Evolutionary conservation across 2,888 invertebrate genomes (phyloP).

Genomic region (Phoenoteleia sp.): DNA sequence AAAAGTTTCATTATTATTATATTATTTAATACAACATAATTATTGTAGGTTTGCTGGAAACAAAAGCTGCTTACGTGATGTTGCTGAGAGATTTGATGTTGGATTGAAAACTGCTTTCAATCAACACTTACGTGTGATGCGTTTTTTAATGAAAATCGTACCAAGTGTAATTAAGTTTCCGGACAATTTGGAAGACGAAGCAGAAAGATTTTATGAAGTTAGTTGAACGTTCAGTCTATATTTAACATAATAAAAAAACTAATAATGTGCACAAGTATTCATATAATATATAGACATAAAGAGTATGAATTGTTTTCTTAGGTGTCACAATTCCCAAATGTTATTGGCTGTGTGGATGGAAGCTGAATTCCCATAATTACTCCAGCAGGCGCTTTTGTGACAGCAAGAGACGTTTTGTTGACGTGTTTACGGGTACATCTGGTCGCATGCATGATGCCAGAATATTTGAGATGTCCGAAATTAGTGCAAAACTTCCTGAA

Average conservation of each 20-base stretch:
- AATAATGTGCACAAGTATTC: too few species aligned
- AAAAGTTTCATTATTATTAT: too few species aligned
- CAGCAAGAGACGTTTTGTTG: not conserved
- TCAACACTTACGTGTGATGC: not conserved
- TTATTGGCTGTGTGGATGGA: not conserved
- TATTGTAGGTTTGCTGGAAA: conserved; percentile 13
- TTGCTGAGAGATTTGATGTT: not conserved
- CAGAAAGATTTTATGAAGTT: too few species aligned
- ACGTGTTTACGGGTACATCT: not conserved
- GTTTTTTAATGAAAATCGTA: not conserved
- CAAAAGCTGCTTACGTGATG: conserved; percentile 11
- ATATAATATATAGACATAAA: too few species aligned
- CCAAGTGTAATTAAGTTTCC: not conserved
- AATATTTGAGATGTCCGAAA: not conserved
- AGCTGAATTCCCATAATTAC: not conserved
- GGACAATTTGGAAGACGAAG: not conserved
- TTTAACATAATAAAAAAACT: too few species aligned
- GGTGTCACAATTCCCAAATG: not conserved
- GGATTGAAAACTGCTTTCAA: not conserved
- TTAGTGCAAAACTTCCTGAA: not conserved
- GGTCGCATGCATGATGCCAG: conserved; percentile 5
- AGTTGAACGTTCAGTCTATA: too few species aligned
- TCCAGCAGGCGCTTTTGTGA: not conserved
- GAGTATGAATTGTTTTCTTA: too few species aligned
- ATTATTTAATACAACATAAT: too few species aligned